Conservation (phyloP, 2,888 invertebrate species). For the Scotopteryx bipunctaria region DNA sequence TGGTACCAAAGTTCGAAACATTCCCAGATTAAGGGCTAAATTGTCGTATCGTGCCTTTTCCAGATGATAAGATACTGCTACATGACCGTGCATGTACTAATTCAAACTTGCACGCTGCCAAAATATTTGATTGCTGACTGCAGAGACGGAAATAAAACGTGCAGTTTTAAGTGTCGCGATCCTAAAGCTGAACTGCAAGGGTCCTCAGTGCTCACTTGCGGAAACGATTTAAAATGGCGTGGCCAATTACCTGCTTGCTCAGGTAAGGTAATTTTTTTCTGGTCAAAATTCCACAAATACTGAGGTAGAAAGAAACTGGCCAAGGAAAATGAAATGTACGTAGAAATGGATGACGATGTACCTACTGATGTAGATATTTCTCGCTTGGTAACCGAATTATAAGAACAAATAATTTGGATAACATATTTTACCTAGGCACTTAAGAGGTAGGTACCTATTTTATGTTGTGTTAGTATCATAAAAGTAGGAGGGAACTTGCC, state of each 20-base stretch:
- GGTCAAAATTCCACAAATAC: too few species aligned
- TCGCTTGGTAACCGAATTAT: too few species aligned
- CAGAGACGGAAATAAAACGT: conserved; percentile 53
- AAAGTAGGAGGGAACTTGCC: too few species aligned
- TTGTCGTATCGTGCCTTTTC: conserved; percentile 31
- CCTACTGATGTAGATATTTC: too few species aligned
- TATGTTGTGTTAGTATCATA: too few species aligned
- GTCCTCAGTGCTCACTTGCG: conserved; percentile 51
- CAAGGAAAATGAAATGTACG: too few species aligned
- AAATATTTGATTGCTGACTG: conserved; percentile 61
- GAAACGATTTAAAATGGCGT: conserved; percentile 62
- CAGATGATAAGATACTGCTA: conserved; percentile 72
- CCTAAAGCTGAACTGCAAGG: conserved; percentile 56
- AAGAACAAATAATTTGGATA: too few species aligned
- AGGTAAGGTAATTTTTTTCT: too few species aligned
- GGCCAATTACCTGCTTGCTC: conserved; percentile 64
- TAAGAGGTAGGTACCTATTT: too few species aligned
- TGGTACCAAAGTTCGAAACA: neutral
- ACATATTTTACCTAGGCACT: too few species aligned
- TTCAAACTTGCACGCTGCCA: conserved; percentile 67
- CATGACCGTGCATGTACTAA: conserved; percentile 69
- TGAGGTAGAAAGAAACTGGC: too few species aligned
- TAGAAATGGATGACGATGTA: too few species aligned
- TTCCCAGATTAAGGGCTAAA: neutral
- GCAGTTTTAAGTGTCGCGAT: conserved; percentile 68